A percentile compares a stretch with the other conserved stretches of the same genome.
Evolutionary conservation across 1,140 invertebrate species (phyloP).

Genomic region (Caenorhabditis inopinata): DNA sequence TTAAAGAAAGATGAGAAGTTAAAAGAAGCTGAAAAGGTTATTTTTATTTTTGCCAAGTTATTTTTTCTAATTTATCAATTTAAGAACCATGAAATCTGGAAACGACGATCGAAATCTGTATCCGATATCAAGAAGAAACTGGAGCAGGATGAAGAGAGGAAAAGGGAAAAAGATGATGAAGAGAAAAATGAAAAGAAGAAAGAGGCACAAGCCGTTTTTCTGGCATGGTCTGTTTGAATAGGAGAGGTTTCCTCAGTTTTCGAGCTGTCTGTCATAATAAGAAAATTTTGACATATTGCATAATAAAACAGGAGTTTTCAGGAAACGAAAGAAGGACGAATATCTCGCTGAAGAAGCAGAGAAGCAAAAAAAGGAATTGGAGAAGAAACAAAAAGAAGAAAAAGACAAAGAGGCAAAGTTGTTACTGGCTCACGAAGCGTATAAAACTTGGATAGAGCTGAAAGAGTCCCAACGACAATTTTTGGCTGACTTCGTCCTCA

Average conservation of each 20-base stretch:
- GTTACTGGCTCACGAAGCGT: slow-evolving; percentile 12
- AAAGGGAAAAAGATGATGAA: not conserved
- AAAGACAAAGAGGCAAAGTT: not conserved
- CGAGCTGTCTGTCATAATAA: too few species aligned
- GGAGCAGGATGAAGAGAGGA: not conserved
- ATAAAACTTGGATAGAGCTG: slow-evolving; percentile 34
- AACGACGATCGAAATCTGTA: not conserved
- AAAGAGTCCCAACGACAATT: slow-evolving; percentile 21
- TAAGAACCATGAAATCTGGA: slow-evolving; percentile 31
- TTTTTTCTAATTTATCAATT: not conserved
- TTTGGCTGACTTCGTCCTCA: not conserved
- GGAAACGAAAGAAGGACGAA: not conserved
- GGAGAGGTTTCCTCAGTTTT: too few species aligned
- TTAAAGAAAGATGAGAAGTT: not conserved
- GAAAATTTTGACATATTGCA: too few species aligned
- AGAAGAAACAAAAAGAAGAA: not conserved
- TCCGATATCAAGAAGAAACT: not conserved
- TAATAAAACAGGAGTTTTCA: not conserved
- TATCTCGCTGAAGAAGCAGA: not conserved
- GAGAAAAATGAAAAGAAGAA: not conserved
- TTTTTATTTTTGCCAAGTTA: not conserved
- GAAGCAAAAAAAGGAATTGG: not conserved
- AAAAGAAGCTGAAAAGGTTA: slow-evolving; percentile 19
- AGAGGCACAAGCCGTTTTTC: slow-evolving; percentile 13
- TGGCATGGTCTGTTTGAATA: slow-evolving; percentile 29